These are phyloP conservation scores for Mythimna ferrago DNA, from an alignment of 2,888 invertebrate species.

Conservation along the genomic window DNA sequence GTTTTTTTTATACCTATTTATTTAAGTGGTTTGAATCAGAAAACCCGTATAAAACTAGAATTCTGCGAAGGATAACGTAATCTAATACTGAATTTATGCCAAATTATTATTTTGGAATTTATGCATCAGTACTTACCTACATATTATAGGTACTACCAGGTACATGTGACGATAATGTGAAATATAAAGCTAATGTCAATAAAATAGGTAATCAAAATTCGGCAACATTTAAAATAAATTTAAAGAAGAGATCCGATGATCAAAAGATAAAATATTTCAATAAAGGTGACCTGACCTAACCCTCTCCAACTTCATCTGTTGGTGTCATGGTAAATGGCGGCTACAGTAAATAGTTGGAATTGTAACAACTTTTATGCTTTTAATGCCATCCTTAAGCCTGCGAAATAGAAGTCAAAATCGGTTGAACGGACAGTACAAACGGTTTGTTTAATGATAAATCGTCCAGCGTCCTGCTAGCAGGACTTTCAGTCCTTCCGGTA, in stretches of 20 bases:
- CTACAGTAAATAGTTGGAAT: no score
- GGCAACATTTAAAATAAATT: background rate
- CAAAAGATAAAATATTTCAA: background rate
- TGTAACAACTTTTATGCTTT: no score
- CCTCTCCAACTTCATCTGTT: background rate
- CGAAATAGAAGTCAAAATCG: no score
- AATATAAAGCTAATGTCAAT: background rate
- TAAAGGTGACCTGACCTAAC: background rate
- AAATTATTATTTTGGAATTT: background rate
- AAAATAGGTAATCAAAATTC: background rate
- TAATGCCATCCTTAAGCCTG: no score
- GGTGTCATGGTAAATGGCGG: no score
- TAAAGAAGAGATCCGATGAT: background rate
- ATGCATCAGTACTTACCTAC: background rate
- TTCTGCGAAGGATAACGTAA: background rate
- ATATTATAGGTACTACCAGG: no score
- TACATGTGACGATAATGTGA: background rate
- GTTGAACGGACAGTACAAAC: no score
- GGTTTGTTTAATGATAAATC: no score
- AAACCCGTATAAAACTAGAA: constrained; percentile 1
- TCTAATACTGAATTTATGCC: background rate
- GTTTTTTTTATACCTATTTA: background rate
- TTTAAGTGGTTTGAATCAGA: background rate
- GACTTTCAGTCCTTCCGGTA: no score
- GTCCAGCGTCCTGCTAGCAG: no score